Evolutionary conservation across 2,888 invertebrate species (phyloP), one percentile per base, ranked within the genome.

Genomic region (Beris morrisii): DNA sequence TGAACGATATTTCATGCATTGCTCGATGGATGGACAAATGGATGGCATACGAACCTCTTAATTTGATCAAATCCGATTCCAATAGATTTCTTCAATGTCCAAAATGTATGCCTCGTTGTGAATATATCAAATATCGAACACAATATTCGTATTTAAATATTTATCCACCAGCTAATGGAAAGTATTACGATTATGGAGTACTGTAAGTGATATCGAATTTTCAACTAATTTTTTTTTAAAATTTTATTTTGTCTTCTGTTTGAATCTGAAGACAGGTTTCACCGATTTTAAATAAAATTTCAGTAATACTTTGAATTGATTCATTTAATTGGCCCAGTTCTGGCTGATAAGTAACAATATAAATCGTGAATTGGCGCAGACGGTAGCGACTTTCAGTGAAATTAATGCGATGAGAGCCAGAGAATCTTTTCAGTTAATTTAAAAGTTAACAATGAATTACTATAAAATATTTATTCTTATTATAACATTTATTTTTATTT

Each of bases 1-100:
- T 80, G 0, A 65, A 71, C 7, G 76, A 79, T 56, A 64, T 79
- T 9, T 75, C 76, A 0, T 80, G 80, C 63, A 65, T 80, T 12
- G 57, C 38, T 43, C 71, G 74, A 9, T 80, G 79, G 79, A 75
- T 74, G 32, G 68, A 66, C 4, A 69, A 75, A 43, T 79, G 78
- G 77, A 72, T 75, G 71, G 72, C 72, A 13, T 72, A 72, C 70
- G 65, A 71, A 52, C 65, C 70, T 11, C 74, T 75, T 43, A 73
- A 73, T 13, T 67, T 64, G 0, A 63, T 69, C 11, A 48, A 65
- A 4, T 48, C 61, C n/a, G 55, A 64, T 7, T 6, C 32, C 0
- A 58, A 43, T 7, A 38, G 48, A 9, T 57, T 70, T 50, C 65
- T 70, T 4, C 69, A 73, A 15, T 80, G 80, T 63, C 68, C 64